These are phyloP conservation scores for Xiphydria camelus DNA, from an alignment of 2,888 invertebrate species.

Conservation along the genomic window DNA sequence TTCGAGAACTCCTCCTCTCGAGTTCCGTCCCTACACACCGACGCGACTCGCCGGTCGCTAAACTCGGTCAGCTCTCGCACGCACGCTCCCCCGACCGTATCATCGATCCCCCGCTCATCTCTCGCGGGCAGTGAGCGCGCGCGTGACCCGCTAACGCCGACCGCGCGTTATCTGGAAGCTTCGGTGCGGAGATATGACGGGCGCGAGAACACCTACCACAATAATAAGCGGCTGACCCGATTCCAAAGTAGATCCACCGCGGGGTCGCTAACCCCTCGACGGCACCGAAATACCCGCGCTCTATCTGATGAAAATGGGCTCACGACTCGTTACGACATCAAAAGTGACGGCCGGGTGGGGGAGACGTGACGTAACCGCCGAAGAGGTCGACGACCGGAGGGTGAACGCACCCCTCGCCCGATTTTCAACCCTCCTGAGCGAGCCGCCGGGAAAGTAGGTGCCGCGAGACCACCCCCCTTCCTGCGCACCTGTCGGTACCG, in stretches of 20 bases:
- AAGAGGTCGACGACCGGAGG: constrained; percentile 52
- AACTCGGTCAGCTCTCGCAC: no score
- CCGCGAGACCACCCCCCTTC: constrained; percentile 26
- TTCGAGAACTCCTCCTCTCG: constrained; percentile 23
- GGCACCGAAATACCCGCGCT: constrained; percentile 52
- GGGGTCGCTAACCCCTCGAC: constrained; percentile 52
- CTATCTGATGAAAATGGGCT: constrained; percentile 59
- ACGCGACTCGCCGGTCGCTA: no score
- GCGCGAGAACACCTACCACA: constrained; percentile 48
- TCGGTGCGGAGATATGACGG: constrained; percentile 23
- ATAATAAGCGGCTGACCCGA: constrained; percentile 57
- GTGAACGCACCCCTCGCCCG: constrained; percentile 52
- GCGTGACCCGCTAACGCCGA: not conserved
- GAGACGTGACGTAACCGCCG: constrained; percentile 52
- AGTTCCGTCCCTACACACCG: constrained; percentile 6
- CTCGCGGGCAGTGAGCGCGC: not conserved
- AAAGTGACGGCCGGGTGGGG: constrained; percentile 43
- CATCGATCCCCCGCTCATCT: not conserved
- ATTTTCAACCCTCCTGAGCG: constrained; percentile 43
- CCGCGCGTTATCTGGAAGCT: constrained; percentile 16
- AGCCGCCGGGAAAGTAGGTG: no score
- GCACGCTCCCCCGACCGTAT: no score
- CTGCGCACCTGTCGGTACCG: constrained; percentile 21
- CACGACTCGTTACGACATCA: constrained; percentile 58
- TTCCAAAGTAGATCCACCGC: constrained; percentile 55